Conservation (phyloP, 2,797 vertebrate species). For the Tragopan temminckii region DNA sequence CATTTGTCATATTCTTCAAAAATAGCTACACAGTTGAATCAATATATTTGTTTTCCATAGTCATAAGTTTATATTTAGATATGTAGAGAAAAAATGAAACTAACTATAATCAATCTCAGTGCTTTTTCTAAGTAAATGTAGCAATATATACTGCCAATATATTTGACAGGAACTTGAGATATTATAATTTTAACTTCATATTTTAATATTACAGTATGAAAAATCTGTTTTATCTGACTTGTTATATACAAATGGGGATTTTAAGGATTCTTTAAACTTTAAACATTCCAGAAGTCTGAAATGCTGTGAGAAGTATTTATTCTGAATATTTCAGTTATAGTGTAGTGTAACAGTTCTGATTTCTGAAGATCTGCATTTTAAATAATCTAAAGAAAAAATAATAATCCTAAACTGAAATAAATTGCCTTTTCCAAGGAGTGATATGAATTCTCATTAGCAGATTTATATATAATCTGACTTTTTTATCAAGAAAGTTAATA, state of each 20-base stretch:
- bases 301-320: background rate
- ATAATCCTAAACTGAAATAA: conserved; percentile 10
- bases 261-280: background rate
- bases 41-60: background rate
- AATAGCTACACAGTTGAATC: background rate
- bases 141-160: background rate
- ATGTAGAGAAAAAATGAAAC: background rate
- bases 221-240: background rate
- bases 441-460: conserved; percentile 47
- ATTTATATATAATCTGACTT: conserved; percentile 50
- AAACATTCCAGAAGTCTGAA: background rate
- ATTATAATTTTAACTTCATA: background rate
- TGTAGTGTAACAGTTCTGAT: conserved; percentile 9
- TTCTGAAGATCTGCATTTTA: conserved; percentile 15
- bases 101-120: background rate
- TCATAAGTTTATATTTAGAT: too few species aligned
- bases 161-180: background rate
- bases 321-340: background rate
- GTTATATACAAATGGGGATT: background rate
- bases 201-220: background rate
- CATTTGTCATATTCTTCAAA: background rate
- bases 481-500: conserved; percentile 44
- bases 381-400: background rate
- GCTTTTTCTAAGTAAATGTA: background rate
- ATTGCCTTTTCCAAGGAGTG: conserved; percentile 35